Evolutionary conservation across 2,888 invertebrate genomes (phyloP), one percentile per base, ranked within the genome.

Genomic region (Osmoderma eremita): DNA sequence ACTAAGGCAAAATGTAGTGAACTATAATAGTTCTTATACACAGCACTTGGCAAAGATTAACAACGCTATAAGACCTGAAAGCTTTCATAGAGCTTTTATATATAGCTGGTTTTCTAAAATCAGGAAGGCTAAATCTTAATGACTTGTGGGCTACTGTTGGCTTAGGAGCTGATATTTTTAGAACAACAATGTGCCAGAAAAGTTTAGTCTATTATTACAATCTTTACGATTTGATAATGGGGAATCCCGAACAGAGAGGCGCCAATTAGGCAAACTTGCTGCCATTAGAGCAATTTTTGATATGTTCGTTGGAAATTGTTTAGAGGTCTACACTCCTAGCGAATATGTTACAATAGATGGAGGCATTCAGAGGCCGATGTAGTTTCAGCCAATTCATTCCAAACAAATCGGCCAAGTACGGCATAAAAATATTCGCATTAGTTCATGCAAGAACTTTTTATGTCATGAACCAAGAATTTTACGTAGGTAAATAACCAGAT

Each of bases 261-360:
- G 54, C 17, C 22, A n/a, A 24, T 24, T 65, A 65, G 45, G 48
- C 49, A 45, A n/a, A n/a, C n/a, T n/a, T n/a, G 45, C 49, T 12
- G 17, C 48, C 4, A 65, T 49, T 3, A 65, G 65, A 65, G 65
- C 39, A 12, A 45, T 65, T 30, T 56, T 65, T 61, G 41, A 63
- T 4, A 15, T 18, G 20, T 42, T 48, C 22, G 61, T 45, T 3
- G 18, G 24, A 8, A 24, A 42, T 15, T 61, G 24, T 18, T n/a
- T 41, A 41, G 41, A 3, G 4, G n/a, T 41, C 12, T 41, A 6
- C 13, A n/a, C n/a, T 5, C 41, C 41, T 13, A 41, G 41, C 13
- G 41, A 41, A 13, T 41, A 41, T 41, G 41, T 41, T 5, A 41
- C 41, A 12, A 12, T 41, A 41, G 49, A 22, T n/a, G n/a, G n/a